Conservation (phyloP, 2,113 vertebrate genomes). For the Equus przewalskii region DNA sequence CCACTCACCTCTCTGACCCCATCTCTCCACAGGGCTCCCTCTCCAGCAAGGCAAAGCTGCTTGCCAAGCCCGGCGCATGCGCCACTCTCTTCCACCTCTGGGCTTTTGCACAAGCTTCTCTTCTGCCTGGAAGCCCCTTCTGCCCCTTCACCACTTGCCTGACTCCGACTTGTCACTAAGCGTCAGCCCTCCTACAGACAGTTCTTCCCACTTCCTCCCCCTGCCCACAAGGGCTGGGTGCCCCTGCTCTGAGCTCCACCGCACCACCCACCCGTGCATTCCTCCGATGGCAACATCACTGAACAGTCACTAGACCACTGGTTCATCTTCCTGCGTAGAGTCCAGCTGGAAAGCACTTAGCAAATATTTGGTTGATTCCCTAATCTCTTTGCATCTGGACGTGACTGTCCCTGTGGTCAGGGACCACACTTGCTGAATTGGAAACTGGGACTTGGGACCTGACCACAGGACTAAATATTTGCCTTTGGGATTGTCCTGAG, state of each 20-base stretch:
- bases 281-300: rapidly evolving
- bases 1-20: neutral
- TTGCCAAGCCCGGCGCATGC: rapidly evolving
- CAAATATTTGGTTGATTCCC: neutral
- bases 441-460: neutral
- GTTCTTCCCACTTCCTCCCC: neutral
- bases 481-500: neutral
- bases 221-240: rapidly evolving
- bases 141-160: neutral
- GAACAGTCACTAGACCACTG: rapidly evolving
- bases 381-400: neutral
- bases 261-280: rapidly evolving
- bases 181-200: no score
- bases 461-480: neutral
- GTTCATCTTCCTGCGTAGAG: neutral
- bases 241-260: neutral
- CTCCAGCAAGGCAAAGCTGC: neutral
- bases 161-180: neutral
- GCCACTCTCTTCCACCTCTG: neutral
- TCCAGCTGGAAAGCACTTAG: neutral
- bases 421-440: neutral
- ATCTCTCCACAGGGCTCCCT: neutral
- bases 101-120: neutral
- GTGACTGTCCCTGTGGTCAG: neutral
- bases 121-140: neutral